These are phyloP conservation scores for Ophioninae sp. DNA, from an alignment of 2,888 invertebrate species.

Conservation along the genomic window DNA sequence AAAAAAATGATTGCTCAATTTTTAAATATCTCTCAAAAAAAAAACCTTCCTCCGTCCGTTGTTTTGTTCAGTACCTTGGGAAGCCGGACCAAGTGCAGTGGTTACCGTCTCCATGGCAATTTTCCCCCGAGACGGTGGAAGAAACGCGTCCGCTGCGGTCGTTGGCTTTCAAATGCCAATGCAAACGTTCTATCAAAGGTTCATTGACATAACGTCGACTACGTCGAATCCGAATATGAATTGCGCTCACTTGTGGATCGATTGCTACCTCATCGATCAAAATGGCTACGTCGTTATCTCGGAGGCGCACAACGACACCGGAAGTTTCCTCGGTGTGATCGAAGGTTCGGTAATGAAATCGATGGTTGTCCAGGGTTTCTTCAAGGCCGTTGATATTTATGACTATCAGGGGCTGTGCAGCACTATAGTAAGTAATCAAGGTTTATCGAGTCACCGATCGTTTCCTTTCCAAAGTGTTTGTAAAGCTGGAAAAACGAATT, in stretches of 20 bases:
- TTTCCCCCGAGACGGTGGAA: conserved; percentile 89
- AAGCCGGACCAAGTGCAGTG: conserved; percentile 82
- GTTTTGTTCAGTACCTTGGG: conserved; percentile 71
- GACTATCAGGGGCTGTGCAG: conserved; percentile 93
- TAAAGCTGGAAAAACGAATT: too few relatives aligned
- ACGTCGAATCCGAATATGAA: conserved; percentile 80
- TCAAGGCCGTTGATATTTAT: conserved; percentile 88
- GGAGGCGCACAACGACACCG: conserved; percentile 86
- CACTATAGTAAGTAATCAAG: conserved; percentile 76
- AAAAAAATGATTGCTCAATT: too few relatives aligned
- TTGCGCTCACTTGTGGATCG: conserved; percentile 76
- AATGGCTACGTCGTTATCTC: conserved; percentile 94
- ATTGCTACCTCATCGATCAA: conserved; percentile 95
- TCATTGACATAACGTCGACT: conserved; percentile 86
- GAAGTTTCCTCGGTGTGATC: conserved; percentile 93
- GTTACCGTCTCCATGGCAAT: conserved; percentile 93
- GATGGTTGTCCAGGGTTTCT: conserved; percentile 88
- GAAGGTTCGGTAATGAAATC: conserved; percentile 90
- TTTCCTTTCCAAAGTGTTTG: too few relatives aligned
- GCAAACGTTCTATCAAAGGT: conserved; percentile 85
- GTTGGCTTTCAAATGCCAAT: conserved; percentile 94
- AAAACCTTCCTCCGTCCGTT: too few relatives aligned
- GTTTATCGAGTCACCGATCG: too few relatives aligned
- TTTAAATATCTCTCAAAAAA: too few relatives aligned
- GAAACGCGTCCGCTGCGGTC: conserved; percentile 92